Evolutionary conservation across 2,113 vertebrate species (phyloP), one percentile per base, ranked within the genome.

Genomic region (Notiomystis cincta): DNA sequence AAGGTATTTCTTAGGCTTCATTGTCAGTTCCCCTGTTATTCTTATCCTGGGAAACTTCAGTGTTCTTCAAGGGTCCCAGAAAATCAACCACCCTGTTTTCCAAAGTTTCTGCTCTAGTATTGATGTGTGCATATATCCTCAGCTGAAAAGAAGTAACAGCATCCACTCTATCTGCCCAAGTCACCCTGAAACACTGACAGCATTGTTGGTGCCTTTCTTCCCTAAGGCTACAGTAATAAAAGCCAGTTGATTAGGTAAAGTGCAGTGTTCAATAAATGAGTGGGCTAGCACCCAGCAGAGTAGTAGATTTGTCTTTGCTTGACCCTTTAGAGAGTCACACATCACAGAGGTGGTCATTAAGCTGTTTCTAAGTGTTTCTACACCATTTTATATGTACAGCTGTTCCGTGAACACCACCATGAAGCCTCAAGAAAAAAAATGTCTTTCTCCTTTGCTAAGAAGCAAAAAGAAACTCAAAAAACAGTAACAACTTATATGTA

Each of bases 181-280:
- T 44, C 51, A 51, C 22, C 17, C 27, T 67, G 38, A 40, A 79
- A 76, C 21, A 61, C 33, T 21, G 66, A 47, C 17, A 75, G 42
- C 2, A 4, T 15, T 54, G 16, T 19, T 19, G 27, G 31, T 14
- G n/a, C 10, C 33, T 44, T 48, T 85, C 33, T 48, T 64, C 27
- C 61, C 7, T 3, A 31, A 47, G 15, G 8, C 33, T 37, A 47
- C 2, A 18, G 20, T n/a, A 81, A 0, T 9, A 64, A 87, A 22
- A 56, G 12, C 23, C 3, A 1, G 9, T 3, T 76, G 60, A 37
- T 25, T 17, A 69, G 15, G 8, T 66, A 22, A 82, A 83, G 19
- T 2, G 0, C 54, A 27, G 25, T 0, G 0, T 48, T 73, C 37
- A 51, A 14, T 35, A 47, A 54, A 9, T 44, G 17, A 61, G 54